Evolutionary conservation across 2,113 vertebrate genomes (phyloP), one percentile per base, ranked within the genome.

Genomic region (Notarius lentiginosus): DNA sequence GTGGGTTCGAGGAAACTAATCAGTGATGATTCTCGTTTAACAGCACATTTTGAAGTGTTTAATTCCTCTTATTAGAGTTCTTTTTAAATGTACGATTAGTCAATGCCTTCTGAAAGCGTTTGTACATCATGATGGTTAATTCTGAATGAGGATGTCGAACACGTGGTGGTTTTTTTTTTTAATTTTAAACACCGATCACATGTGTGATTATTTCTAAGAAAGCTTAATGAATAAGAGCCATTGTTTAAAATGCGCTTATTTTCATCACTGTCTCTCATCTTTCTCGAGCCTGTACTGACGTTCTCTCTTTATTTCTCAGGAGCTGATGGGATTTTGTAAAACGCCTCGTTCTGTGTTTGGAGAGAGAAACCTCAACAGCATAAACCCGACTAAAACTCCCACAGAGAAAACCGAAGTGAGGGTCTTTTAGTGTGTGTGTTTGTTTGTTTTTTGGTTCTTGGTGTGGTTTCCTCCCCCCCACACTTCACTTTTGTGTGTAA

Each of bases 291-390:
- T 11, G 8, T 51, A 24, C 3, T 87, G 24, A 66, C 11, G 20
- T 68, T 79, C 8, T 73, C 0, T 27, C 88, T 86, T 41, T 41
- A 81, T 92, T 77, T 92, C 88, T 91, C 58, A 99, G 98, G 97
- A 97, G 88, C 94, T 96, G 88, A 90, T 92, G 90, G 92, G 90
- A 86, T 94, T 95, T 76, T 92, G 91, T 88, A 96, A 95, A 92
- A 90, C 91, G 87, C 94, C 94, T 66, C 95, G 97, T 84, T 97
- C 97, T 82, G 97, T 99, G 92, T 99, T 99, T 89, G 97, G 98
- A 92, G 97, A 99, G 94, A 97, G 96, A 94, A 98, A 96, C 95
- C 95, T 98, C 92, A 99, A 99, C 93, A 96, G 95, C 91, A 95
- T 95, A 89, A 92, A 94, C 82, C 91, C 92, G 81, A 92, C 94